phyloP scores from a whole-genome alignment of 2,888 invertebrate genomes.

The Tipula vernalis region DNA sequence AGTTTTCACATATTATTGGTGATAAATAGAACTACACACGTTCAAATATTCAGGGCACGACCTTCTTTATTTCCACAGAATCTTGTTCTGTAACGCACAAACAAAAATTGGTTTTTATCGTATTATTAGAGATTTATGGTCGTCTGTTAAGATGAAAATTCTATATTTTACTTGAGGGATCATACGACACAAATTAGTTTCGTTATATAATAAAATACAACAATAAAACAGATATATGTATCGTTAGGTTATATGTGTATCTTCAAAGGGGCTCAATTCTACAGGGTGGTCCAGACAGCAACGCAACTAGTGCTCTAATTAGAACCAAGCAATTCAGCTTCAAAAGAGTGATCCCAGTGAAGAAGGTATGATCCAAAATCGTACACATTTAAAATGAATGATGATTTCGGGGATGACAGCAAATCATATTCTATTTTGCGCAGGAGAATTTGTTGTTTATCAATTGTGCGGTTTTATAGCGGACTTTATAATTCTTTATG shows the following conservation, averaged over 20 bases:
- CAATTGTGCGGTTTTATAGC: no score
- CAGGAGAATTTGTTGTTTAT: no score
- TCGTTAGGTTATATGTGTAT: not conserved
- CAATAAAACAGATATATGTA: not conserved
- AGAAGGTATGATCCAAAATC: no score
- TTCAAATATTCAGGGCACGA: not conserved
- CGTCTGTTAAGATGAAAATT: not conserved
- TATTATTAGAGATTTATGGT: not conserved
- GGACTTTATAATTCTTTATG: no score
- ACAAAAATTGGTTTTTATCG: not conserved
- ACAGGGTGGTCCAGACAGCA: no score
- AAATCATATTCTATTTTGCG: no score
- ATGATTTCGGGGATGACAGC: no score
- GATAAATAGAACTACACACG: not conserved
- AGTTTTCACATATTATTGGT: not conserved
- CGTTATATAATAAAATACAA: not conserved
- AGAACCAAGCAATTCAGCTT: no score
- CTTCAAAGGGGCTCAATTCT: no score
- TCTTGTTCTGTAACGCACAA: not conserved
- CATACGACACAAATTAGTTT: not conserved
- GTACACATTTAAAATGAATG: no score
- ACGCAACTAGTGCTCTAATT: no score
- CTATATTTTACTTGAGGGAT: not conserved
- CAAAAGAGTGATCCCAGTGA: no score
- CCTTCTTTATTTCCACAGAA: not conserved